These are phyloP conservation scores for Drosophila anomelani DNA, from an alignment of 2,888 invertebrate species.

Conservation along the genomic window DNA sequence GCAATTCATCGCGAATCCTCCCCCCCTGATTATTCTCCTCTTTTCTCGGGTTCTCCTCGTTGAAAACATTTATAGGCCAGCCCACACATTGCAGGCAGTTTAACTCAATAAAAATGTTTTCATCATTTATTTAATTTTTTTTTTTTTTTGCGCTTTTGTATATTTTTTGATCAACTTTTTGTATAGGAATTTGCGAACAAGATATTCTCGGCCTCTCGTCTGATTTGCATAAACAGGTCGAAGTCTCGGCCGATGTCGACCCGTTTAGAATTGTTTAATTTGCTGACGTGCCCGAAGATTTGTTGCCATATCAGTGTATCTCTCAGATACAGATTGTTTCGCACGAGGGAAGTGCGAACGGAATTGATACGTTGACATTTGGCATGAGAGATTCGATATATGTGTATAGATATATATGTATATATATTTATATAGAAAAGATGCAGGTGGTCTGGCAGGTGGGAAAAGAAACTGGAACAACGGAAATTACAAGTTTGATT, in stretches of 20 bases:
- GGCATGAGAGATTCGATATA: neutral
- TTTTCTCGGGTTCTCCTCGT: constrained; percentile 20
- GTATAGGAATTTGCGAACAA: constrained; percentile 53
- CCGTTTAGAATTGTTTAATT: constrained; percentile 46
- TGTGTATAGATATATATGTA: too few relatives aligned
- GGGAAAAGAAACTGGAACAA: neutral
- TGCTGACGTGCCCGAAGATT: constrained; percentile 47
- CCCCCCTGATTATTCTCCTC: neutral
- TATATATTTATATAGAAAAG: too few relatives aligned
- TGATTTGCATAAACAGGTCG: constrained; percentile 56
- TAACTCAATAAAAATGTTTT: constrained; percentile 42
- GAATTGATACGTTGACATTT: constrained; percentile 68
- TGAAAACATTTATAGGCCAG: constrained; percentile 17
- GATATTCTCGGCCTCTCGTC: constrained; percentile 48
- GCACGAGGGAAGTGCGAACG: constrained; percentile 23
- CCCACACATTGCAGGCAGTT: constrained; percentile 48
- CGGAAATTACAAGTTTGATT: neutral
- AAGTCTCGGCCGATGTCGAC: constrained; percentile 36
- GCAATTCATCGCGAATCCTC: neutral
- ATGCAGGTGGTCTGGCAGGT: constrained; percentile 2
- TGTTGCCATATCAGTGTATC: constrained; percentile 28
- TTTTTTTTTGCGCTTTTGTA: constrained; percentile 18
- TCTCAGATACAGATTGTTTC: constrained; percentile 16
- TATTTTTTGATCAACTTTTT: constrained; percentile 43
- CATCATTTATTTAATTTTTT: constrained; percentile 12